These are phyloP conservation scores for Penaeus indicus DNA, from an alignment of 1,140 invertebrate genomes.

Conservation along the genomic window DNA sequence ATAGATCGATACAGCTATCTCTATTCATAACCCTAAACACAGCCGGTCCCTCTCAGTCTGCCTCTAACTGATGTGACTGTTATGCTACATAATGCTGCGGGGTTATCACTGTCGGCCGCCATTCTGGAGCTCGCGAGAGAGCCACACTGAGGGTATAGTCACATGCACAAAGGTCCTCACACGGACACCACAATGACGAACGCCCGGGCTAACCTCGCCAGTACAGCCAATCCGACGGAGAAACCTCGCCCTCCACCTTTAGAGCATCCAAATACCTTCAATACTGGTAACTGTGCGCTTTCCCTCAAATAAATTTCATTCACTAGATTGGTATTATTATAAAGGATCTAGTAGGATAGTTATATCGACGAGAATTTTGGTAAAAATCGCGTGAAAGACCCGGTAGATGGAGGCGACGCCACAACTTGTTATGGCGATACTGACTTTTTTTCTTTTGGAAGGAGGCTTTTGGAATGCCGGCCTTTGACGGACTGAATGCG, in stretches of 20 bases:
- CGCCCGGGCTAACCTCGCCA: slow-evolving; percentile 38
- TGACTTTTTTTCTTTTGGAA: slow-evolving; percentile 23
- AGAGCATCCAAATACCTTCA: neutral
- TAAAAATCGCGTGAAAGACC: no score
- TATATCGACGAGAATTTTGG: no score
- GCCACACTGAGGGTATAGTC: slow-evolving; percentile 57
- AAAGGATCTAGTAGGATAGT: neutral
- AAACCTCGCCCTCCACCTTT: neutral
- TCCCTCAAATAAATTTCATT: no score
- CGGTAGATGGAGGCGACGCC: no score
- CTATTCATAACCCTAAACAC: slow-evolving; percentile 60
- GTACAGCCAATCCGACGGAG: neutral
- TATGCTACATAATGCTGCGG: slow-evolving; percentile 60
- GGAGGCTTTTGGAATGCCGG: slow-evolving; percentile 55
- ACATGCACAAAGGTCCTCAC: slow-evolving; percentile 54
- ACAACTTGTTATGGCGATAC: slow-evolving; percentile 34
- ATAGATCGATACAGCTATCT: slow-evolving; percentile 48
- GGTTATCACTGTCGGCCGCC: slow-evolving; percentile 60
- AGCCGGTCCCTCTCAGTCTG: slow-evolving; percentile 42
- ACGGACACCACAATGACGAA: slow-evolving; percentile 53
- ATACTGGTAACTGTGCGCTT: neutral
- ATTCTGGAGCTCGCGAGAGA: slow-evolving; percentile 51
- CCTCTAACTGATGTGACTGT: slow-evolving; percentile 63
- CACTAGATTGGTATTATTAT: no score
- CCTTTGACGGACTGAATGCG: slow-evolving; percentile 56